Conservation (phyloP, 2,113 vertebrate genomes). For the Chaetodon auriga region DNA sequence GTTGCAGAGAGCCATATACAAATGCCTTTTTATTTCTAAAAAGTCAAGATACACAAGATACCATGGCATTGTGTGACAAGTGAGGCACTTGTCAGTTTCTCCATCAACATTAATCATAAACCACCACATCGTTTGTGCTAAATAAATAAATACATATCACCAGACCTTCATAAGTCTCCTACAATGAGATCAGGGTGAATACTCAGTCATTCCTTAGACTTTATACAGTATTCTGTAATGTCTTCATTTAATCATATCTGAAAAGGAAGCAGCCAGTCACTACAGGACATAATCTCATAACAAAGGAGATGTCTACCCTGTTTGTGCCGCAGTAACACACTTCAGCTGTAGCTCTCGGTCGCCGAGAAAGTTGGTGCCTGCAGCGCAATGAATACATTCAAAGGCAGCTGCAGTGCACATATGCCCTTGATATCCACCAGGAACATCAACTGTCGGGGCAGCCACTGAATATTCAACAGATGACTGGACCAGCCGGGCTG, state of each 20-base stretch:
- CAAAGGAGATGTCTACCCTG: conserved; percentile 14
- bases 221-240: not conserved
- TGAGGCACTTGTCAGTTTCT: not conserved
- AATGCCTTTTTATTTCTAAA: no score
- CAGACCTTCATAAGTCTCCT: not conserved
- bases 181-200: not conserved
- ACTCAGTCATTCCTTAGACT: not conserved
- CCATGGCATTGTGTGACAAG: not conserved
- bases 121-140: not conserved
- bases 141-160: not conserved
- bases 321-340: conserved; percentile 19
- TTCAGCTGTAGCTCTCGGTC: conserved; percentile 39
- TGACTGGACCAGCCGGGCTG: conserved; percentile 3
- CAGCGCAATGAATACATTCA: conserved; percentile 46
- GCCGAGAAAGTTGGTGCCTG: conserved; percentile 33
- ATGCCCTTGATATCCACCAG: conserved; percentile 62
- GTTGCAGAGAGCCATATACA: no score
- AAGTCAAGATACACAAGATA: no score
- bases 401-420: conserved; percentile 18
- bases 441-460: conserved; percentile 32
- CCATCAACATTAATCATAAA: not conserved
- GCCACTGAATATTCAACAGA: conserved; percentile 68
- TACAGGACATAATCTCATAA: conserved; percentile 23
- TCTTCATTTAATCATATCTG: conserved; percentile 1
- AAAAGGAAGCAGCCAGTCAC: conserved; percentile 20